These are phyloP conservation scores for Bruchidius siliquastri DNA, from an alignment of 2,888 invertebrate species.

Conservation along the genomic window DNA sequence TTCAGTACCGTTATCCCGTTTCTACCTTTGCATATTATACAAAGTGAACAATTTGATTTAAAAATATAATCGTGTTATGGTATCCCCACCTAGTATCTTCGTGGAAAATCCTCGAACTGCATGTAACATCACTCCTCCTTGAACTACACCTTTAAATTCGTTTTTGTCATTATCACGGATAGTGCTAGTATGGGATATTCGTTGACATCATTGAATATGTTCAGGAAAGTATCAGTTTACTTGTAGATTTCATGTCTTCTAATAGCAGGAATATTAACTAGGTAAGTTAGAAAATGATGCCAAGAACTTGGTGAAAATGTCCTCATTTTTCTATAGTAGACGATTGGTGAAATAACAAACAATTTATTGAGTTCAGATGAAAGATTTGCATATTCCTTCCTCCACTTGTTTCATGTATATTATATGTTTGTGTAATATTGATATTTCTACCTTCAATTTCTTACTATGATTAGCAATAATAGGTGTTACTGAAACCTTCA, in stretches of 20 bases:
- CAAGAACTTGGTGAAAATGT: not conserved
- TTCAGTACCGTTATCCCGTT: constrained; percentile 4
- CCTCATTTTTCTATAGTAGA: not conserved
- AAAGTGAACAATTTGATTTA: not conserved
- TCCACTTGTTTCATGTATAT: too few relatives aligned
- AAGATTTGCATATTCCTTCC: too few relatives aligned
- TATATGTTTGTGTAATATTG: not conserved
- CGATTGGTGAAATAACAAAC: too few relatives aligned
- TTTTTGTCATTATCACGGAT: not conserved
- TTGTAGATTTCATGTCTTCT: not conserved
- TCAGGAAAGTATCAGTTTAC: not conserved
- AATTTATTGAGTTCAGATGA: too few relatives aligned
- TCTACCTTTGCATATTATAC: not conserved
- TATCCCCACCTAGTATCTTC: not conserved
- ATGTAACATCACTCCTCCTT: not conserved
- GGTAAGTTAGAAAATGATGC: not conserved
- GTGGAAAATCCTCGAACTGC: not conserved
- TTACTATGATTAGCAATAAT: too few relatives aligned
- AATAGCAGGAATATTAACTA: not conserved
- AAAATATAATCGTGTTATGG: constrained; percentile 1
- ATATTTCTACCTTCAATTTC: too few relatives aligned
- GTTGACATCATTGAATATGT: not conserved
- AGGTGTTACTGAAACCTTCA: not conserved
- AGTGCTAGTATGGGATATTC: not conserved
- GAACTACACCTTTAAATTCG: not conserved